Percentiles rank a stretch among this genome's conserved stretches.
Evolutionary conservation across 2,888 invertebrate genomes (phyloP).

Genomic region (Liposcelis brunnea): DNA sequence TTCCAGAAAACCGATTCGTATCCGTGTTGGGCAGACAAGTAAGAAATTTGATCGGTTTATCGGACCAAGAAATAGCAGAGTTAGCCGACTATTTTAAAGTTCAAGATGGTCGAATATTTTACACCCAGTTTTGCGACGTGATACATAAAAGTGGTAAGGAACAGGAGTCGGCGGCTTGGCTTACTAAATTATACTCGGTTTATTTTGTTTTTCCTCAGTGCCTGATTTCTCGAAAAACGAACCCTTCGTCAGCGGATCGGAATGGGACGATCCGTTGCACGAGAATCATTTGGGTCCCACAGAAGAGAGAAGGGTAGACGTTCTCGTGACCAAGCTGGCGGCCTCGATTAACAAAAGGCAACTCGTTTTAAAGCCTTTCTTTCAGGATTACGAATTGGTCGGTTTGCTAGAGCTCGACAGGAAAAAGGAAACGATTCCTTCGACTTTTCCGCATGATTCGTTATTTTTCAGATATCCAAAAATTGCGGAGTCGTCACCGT

Average conservation of each 20-base stretch:
- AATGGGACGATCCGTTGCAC: constrained; percentile 54
- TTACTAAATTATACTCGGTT: neutral
- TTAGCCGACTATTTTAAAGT: constrained; percentile 60
- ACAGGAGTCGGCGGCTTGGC: too few relatives aligned
- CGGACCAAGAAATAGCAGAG: constrained; percentile 53
- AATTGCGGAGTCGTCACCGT: constrained; percentile 59
- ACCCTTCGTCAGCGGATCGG: constrained; percentile 34
- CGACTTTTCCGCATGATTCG: too few relatives aligned
- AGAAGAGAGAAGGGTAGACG: constrained; percentile 47
- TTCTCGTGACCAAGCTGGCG: constrained; percentile 57
- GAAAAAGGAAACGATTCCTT: constrained; percentile 4
- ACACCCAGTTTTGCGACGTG: constrained; percentile 56
- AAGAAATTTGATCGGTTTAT: constrained; percentile 45
- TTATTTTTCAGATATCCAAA: constrained; percentile 47
- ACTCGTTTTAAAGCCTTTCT: constrained; percentile 51
- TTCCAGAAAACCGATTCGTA: constrained; percentile 52
- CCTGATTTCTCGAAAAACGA: constrained; percentile 31
- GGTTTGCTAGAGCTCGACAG: constrained; percentile 10
- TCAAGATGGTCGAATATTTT: constrained; percentile 60
- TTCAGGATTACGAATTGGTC: constrained; percentile 55
- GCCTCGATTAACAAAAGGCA: constrained; percentile 35
- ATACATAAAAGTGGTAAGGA: constrained; percentile 46
- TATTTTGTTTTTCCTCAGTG: constrained; percentile 22
- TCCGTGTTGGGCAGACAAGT: constrained; percentile 49
- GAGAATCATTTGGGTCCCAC: constrained; percentile 42